Percentiles rank a stretch among this genome's conserved stretches.
Conservation (phyloP, 2,888 invertebrate genomes). For the Shargacucullia verbasci region DNA sequence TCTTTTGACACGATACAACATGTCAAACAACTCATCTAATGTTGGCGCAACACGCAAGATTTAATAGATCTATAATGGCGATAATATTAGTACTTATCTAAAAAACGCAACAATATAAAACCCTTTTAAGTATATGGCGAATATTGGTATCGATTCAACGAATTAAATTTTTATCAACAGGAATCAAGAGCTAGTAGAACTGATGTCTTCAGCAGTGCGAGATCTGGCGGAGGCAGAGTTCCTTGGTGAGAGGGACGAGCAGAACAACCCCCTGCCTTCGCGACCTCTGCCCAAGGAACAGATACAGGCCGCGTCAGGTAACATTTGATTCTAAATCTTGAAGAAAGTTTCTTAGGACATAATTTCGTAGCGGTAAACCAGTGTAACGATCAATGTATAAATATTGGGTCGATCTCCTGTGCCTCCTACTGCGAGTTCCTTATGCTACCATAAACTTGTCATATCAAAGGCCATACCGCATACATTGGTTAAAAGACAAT, state of each 20-base stretch:
- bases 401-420: no score
- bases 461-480: no score
- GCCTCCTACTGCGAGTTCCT: no score
- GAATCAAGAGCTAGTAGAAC: slow-evolving; percentile 95
- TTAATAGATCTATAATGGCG: no score
- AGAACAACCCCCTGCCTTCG: slow-evolving; percentile 95
- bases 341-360: no score
- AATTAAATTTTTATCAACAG: slow-evolving; percentile 62
- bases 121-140: neutral
- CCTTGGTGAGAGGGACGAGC: slow-evolving; percentile 94
- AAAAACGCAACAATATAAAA: no score
- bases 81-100: no score
- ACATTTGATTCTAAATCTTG: no score
- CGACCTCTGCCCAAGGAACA: slow-evolving; percentile 88
- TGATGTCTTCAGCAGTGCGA: slow-evolving; percentile 96
- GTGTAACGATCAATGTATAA: no score
- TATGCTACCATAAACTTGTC: no score
- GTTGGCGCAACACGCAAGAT: slow-evolving; percentile 35
- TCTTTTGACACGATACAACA: slow-evolving; percentile 13
- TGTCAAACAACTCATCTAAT: slow-evolving; percentile 16
- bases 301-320: slow-evolving; percentile 75
- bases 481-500: no score
- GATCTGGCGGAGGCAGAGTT: slow-evolving; percentile 98
- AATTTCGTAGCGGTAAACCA: no score
- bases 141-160: neutral